Percentiles rank a stretch among this genome's conserved stretches.
phyloP scores from a whole-genome alignment of 1,140 invertebrate species.

The Harlomillsia oculata region DNA sequence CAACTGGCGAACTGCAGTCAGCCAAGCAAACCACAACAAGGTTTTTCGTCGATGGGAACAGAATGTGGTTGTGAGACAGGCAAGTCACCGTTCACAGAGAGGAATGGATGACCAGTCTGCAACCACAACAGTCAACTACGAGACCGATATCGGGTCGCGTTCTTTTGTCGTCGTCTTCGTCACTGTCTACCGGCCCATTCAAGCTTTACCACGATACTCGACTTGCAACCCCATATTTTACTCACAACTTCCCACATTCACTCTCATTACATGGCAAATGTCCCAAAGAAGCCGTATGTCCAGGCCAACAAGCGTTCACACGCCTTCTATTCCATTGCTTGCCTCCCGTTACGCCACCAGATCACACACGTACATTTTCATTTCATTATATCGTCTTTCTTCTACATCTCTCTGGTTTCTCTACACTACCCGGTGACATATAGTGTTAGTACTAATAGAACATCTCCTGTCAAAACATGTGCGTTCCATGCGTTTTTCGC shows the following conservation, averaged over 20 bases:
- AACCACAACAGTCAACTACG: background rate
- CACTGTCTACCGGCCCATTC: no score
- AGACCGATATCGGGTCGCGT: background rate
- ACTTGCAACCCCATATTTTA: constrained; percentile 9
- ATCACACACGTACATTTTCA: background rate
- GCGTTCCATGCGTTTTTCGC: no score
- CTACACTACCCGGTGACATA: background rate
- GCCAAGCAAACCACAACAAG: background rate
- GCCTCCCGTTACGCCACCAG: background rate
- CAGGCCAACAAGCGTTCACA: background rate
- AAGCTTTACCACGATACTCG: no score
- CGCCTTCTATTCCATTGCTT: background rate
- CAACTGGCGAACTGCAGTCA: background rate
- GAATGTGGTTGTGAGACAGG: background rate
- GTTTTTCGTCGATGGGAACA: background rate
- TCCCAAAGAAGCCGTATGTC: background rate
- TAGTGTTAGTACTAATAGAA: background rate
- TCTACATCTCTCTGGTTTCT: background rate
- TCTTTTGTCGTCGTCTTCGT: background rate
- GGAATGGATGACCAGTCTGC: background rate
- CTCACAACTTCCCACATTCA: constrained; percentile 15
- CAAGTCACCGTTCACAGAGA: background rate
- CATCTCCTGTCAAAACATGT: no score
- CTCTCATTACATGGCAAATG: constrained; percentile 12
- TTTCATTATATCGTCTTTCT: background rate